Percentiles rank a stretch among this genome's conserved stretches.
These are phyloP conservation scores for Ataeniobius toweri DNA, from an alignment of 2,797 vertebrate genomes.

Conservation along the genomic window DNA sequence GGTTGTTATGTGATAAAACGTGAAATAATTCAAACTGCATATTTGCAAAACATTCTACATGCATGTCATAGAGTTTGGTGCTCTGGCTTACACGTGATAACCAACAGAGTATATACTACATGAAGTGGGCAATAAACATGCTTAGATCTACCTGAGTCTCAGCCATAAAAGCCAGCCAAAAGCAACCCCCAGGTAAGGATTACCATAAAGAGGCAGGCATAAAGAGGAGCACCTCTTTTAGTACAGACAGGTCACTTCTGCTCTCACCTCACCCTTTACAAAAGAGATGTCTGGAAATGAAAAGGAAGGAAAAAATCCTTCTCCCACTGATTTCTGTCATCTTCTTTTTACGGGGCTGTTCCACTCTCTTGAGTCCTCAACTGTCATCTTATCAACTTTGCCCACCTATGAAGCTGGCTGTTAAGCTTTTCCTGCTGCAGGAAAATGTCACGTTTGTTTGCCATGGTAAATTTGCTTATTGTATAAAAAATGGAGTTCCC, in stretches of 20 bases:
- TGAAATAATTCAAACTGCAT: not conserved
- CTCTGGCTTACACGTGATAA: conserved; percentile 53
- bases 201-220: conserved; percentile 52
- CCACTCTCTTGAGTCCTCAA: conserved; percentile 34
- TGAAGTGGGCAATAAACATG: conserved; percentile 66
- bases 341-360: conserved; percentile 60
- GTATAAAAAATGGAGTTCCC: conserved; percentile 43
- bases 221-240: conserved; percentile 29
- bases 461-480: conserved; percentile 71
- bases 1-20: not conserved
- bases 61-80: conserved; percentile 40
- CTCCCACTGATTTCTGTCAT: conserved; percentile 56
- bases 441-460: conserved; percentile 65
- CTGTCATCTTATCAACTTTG: conserved; percentile 68
- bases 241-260: conserved; percentile 35
- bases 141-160: conserved; percentile 44
- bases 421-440: conserved; percentile 60
- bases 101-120: conserved; percentile 63
- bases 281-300: conserved; percentile 42
- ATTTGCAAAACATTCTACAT: not conserved
- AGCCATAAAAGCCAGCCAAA: conserved; percentile 50
- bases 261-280: conserved; percentile 40
- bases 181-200: conserved; percentile 43
- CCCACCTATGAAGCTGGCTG: conserved; percentile 67
- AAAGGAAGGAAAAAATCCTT: conserved; percentile 42